Evolutionary conservation across 2,113 vertebrate species (phyloP), one percentile per base, ranked within the genome.

Genomic region (Muscicapa adusta): DNA sequence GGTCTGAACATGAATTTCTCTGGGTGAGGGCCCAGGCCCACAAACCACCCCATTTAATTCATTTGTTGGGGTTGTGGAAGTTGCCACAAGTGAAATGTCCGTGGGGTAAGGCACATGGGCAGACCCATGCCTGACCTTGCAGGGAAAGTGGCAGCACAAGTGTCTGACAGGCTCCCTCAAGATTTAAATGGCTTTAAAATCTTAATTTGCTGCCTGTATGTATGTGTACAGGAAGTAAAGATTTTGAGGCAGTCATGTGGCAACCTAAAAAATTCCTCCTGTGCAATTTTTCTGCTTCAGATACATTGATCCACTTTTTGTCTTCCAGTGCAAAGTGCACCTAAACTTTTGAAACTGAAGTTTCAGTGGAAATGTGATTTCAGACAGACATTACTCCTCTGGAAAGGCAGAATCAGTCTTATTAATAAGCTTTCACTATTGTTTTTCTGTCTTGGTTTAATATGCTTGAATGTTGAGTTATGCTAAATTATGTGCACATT

Each of bases 401-500:
- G 47, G n/a, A 58, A 86, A 70, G 12, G 33, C 58, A 83, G 74
- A 63, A 48, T 83, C 62, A 65, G 25, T 33, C 33, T 75, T 81
- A 80, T n/a, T 80, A 75, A 83, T 78, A 62, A 60, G 48, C n/a
- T 94, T 91, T 93, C 33, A 48, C 25, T 57, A 9, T 85, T 94
- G 70, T 84, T 72, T 29, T 43, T 80, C 48, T 74, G 48, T 42
- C 78, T 93, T 82, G 78, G 48, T 85, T 92, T 79, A 86, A 63
- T 56, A 34, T 73, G 38, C 74, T 96, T 78, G 82, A 91, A 81
- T 82, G 40, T 89, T 72, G 74, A 94, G 91, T 96, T 76, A 91
- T 94, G 92, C 56, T 96, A 88, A 94, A 96, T 93, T 93, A 96
- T 96, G 76, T 94, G 85, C 79, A 96, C 76, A 14, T n/a, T 36